Conservation (phyloP, 2,888 invertebrate species). For the Ormia ochracea region DNA sequence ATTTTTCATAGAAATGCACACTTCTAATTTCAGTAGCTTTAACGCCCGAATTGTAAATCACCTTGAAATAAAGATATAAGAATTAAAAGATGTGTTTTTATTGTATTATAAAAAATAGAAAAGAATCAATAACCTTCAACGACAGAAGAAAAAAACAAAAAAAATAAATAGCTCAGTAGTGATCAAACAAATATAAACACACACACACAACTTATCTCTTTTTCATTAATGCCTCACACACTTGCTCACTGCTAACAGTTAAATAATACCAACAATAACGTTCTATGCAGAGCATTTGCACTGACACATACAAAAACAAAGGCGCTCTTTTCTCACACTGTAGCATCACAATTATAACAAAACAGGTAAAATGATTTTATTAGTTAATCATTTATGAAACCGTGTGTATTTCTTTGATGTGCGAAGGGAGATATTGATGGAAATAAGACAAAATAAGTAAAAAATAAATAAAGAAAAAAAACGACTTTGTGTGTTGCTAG, state of each 20-base stretch:
- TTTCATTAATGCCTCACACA: neutral
- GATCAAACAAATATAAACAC: neutral
- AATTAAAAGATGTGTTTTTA: neutral
- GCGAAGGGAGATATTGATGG: neutral
- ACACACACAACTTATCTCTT: neutral
- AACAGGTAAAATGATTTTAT: slow-evolving; percentile 41
- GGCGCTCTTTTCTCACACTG: neutral
- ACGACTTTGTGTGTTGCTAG: neutral
- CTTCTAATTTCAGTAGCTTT: neutral
- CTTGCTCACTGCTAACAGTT: neutral
- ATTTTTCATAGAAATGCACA: no score
- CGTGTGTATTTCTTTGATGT: neutral
- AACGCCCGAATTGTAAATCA: slow-evolving; percentile 5
- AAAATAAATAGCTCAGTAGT: slow-evolving; percentile 22
- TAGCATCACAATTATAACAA: slow-evolving; percentile 22
- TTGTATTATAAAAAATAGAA: neutral
- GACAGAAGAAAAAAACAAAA: neutral
- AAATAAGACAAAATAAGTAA: neutral
- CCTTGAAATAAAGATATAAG: neutral
- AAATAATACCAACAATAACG: neutral
- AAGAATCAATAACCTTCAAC: slow-evolving; percentile 46
- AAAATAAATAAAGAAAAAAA: neutral
- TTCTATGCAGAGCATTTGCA: neutral
- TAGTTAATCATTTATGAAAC: neutral
- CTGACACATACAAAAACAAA: neutral